Evolutionary conservation across 2,113 vertebrate genomes (phyloP), one percentile per base, ranked within the genome.

Genomic region (Cyprinodon brontotheroides): DNA sequence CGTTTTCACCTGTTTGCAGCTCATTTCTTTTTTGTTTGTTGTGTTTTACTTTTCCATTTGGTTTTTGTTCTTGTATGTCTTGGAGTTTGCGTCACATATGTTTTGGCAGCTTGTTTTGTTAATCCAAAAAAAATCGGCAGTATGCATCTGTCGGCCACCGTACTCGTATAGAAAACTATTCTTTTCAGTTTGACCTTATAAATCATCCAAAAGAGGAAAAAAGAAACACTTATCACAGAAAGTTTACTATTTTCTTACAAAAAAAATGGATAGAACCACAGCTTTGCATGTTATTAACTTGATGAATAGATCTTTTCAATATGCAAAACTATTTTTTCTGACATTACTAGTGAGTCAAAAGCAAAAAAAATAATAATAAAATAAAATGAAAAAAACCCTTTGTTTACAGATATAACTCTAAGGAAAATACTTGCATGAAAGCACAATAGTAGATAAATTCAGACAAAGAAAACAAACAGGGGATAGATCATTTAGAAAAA

Each of bases 211-310:
- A 79, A 71, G 29, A 29, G 29, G 29, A 29, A 29, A 29, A 9
- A 70, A 69, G 65, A 61, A 60, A 9, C 74, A 81, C 89, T 84
- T 78, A 86, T 86, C 87, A 80, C 62, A 72, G 4, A 37, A 38
- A 39, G 50, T 57, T 76, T 79, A 38, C 13, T 37, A 45, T 43
- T 53, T 72, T 37, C 64, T 29, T 74, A 48, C 50, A 57, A 47
- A 70, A 17, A 6, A 57, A 57, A 14, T 20, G 50, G 17, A 45
- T 10, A 73, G 60, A 61, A 63, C 76, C 41, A 22, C 48, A 36
- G 67, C 61, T 70, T 36, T 65, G 61, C n/a, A 9, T 11, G 74
- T 48, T 38, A 73, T 41, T 15, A 68, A 47, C 48, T 8, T 53
- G 41, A 80, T 38, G 14, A 38, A 66, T 61, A 9, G 1, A 63